Base-by-base conservation (phyloP, 2,888 invertebrate genomes). In the Dinocampus coccinellae region DNA sequence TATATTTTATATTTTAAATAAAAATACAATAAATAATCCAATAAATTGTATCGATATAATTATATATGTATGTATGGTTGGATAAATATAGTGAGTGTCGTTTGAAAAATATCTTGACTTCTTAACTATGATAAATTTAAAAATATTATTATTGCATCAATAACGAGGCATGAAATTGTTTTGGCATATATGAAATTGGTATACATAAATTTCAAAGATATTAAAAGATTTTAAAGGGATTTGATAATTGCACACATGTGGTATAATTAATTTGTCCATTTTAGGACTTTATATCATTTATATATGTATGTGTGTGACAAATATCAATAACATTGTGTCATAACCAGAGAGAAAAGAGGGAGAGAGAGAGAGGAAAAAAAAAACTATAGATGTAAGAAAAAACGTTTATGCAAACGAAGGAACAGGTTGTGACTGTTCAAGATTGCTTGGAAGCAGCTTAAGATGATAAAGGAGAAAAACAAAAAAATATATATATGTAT, bases 381-480 rank as follows among this genome's bases (percentile, higher is more conserved):
- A 4, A 1, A 9, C 4, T 47, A 7, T n/a, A 16, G 47, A 47
- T 47, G 16, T 3, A 6, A 20, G 47, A 7, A 47, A 47, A 16
- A 47, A 47, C 7, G 16, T 47, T 16, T 47, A 47, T 47, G 47
- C 47, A 47, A 47, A 47, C 47, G 47, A 47, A 47, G 47, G 16
- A 47, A 64, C 52, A 26, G 33, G 47, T 47, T 33, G 26, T 16
- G 33, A 39, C 42, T 36, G 10, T 20, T 7, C 24, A 29, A 16
- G 16, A 10, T 11, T 47, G 33, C 26, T 22, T 16, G 24, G n/a
- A 24, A 20, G 26, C 33, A 20, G 10, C 33, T 69, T 68, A 39
- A 73, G 73, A 74, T 75, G 75, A 24, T 36, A 26, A 61, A 24
- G 20, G 29, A 16, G 42, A 47, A 63, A 29, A 55, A 68, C 33